Evolutionary conservation across 2,113 vertebrate genomes (phyloP), one percentile per base, ranked within the genome.

Genomic region (Probosciger aterrimus): DNA sequence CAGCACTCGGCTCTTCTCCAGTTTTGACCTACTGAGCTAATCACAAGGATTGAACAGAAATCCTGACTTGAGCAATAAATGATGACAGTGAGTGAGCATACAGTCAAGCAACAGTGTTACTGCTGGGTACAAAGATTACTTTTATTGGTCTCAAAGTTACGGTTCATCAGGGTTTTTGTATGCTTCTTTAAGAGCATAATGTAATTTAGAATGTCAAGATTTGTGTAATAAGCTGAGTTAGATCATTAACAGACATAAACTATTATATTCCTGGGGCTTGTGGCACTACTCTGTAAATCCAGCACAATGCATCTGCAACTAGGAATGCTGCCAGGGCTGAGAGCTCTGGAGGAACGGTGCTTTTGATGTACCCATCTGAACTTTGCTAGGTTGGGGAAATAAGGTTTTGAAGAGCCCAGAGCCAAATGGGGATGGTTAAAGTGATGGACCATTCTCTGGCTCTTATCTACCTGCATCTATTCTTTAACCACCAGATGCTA

Each of bases 161-260:
- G 39, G 63, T 53, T 91, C 31, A 23, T 82, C 18, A 49, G 35
- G 18, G 17, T 82, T 91, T 70, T 93, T 82, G 62, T 82, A 11
- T 70, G 37, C n/a, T 60, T 23, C 68, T 92, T 86, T 74, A 64
- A 68, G 55, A 76, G 39, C 11, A 1, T 85, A 69, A 64, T 47
- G 95, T 69, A 91, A 92, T 89, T 93, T 39, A 70, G 82, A 82
- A 89, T 82, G 70, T 77, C 41, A 77, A 49, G 17, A 46, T 94
- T 53, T 91, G 33, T 74, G 28, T 65, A 90, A 70, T 63, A 63
- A 90, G 76, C 65, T 11, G 47, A 74, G 55, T 68, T 53, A 68
- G 69, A 49, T 79, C 47, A 71, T 71, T 77, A 71, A 47, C 35
- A 75, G 76, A 39, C 63, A 71, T 60, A 65, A 82, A 47, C 33